Base-by-base conservation (phyloP, 1,140 invertebrate species). In the Xylocopa sonorina region DNA sequence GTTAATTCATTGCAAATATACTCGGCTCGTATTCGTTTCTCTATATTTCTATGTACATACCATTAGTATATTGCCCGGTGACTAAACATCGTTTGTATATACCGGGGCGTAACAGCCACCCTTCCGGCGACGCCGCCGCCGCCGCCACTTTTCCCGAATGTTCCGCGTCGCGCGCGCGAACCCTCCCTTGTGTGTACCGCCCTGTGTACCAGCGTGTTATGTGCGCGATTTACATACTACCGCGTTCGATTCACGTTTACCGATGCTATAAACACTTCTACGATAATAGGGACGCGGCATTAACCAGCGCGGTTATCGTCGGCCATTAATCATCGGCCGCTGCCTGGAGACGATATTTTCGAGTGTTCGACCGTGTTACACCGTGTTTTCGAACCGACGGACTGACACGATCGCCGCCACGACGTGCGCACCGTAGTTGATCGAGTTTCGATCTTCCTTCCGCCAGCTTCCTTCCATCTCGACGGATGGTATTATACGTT, bases 1-100 rank as follows among this genome's bases (percentile, higher is more conserved):
- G 83, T 89, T 88, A 89, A 89, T 89, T 89, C 86, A 84, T 87
- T 86, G 87, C 88, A 87, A 89, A 89, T 89, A 88, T 89, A 88
- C 84, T 79, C 82, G 62, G 83, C 76, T 68, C 80, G 82, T 89
- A 87, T 89, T 88, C 83, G 84, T 89, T 86, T 88, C 81, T 85
- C 79, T 88, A 89, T 88, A 90, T 90, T 90, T 88, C 86, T 87
- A 87, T 87, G 86, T 88, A 87, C 88, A 88, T 78, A 88, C 81
- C 85, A 89, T 89, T 89, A 89, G 83, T 88, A 88, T 88, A 88
- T 88, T 84, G 80, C 81, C 73, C 73, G 50, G 72, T 60, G 81
- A 81, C 86, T 86, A 83, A 89, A 89, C 84, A 85, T 87, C 76
- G 84, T 88, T 83, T 82, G 71, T 86, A 71, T n/a, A n/a, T n/a